Base-by-base conservation (phyloP, 2,113 vertebrate genomes). In the Sakesphorus luctuosus region DNA sequence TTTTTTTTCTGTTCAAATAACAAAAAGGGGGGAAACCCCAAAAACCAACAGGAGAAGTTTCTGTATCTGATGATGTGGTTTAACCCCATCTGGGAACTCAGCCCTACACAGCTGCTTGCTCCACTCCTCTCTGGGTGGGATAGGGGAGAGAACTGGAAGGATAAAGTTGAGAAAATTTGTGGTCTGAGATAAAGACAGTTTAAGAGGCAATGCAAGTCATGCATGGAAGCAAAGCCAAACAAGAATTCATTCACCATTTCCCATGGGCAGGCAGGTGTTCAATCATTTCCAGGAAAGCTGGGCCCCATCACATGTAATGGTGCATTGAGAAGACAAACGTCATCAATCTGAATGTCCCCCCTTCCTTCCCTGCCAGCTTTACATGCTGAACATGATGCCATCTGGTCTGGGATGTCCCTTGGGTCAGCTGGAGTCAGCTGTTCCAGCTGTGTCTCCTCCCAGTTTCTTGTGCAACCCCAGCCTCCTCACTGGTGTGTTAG, bases 221-320 rank as follows among this genome's bases (percentile, higher is more conserved):
- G 2, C 2, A 5, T 9, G 3, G 10, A 72, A 71, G 35, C 8
- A 87, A 72, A 93, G 9, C 14, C 36, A 63, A 66, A 10, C 18
- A 67, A 80, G 40, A 56, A 36, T 44, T 79, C 14, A 33, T 72
- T 53, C 23, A 63, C 17, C 14, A 7, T 17, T 63, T 78, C 33
- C 72, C 33, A 29, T 25, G 23, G 9, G 21, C 50, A 75, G 44
- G 18, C 40, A 75, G 18, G 33, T 47, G 18, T 44, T 47, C 50
- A 84, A 31, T 23, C 19, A 35, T 18, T 40, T 33, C 40, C 49
- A 65, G 25, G 43, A 67, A n/a, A 76, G 33, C 44, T 7, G 4
- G 16, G 20, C 26, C 16, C 4, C 44, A 21, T 36, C 62, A 35
- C 2, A 3, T 3, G 0, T 52, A 25, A 35, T 1, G 8, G 31